A percentile compares a stretch with the other conserved stretches of the same genome.
phyloP scores from a whole-genome alignment of 2,888 invertebrate genomes.

The Plagiodera versicolora region DNA sequence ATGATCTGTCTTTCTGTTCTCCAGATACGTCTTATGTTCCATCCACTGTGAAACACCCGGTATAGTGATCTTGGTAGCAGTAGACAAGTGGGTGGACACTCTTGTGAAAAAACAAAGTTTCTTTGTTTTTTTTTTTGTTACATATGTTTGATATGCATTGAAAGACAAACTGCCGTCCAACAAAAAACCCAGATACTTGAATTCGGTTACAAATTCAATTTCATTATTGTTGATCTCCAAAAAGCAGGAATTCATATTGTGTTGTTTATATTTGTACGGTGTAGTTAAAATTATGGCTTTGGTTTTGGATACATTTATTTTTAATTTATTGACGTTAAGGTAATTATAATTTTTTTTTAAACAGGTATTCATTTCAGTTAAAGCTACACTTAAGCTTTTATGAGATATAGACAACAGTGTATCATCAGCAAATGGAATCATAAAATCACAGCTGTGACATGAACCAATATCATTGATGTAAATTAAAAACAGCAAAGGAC shows the following conservation, averaged over 20 bases:
- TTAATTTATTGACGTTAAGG: slow-evolving; percentile 9
- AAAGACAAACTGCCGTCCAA: slow-evolving; percentile 5
- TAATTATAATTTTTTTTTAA: too few relatives aligned
- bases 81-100: too few relatives aligned
- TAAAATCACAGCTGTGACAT: background rate
- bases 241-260: background rate
- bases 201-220: slow-evolving; percentile 17
- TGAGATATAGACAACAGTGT: slow-evolving; percentile 9
- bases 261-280: slow-evolving; percentile 7
- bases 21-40: too few relatives aligned
- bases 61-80: too few relatives aligned
- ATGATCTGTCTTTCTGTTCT: too few relatives aligned
- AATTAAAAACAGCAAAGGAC: slow-evolving; percentile 8
- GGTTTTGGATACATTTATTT: slow-evolving; percentile 13
- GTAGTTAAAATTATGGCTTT: slow-evolving; percentile 12
- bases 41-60: too few relatives aligned
- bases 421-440: background rate
- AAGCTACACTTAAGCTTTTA: slow-evolving; percentile 6
- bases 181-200: slow-evolving; percentile 8
- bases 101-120: too few relatives aligned
- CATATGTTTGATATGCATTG: too few relatives aligned
- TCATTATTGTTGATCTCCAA: background rate
- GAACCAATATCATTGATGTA: background rate
- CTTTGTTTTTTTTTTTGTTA: background rate
- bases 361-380: slow-evolving; percentile 4